Evolutionary conservation across 1,140 invertebrate species (phyloP).

Genomic region (Lamellibrachia luymesi): DNA sequence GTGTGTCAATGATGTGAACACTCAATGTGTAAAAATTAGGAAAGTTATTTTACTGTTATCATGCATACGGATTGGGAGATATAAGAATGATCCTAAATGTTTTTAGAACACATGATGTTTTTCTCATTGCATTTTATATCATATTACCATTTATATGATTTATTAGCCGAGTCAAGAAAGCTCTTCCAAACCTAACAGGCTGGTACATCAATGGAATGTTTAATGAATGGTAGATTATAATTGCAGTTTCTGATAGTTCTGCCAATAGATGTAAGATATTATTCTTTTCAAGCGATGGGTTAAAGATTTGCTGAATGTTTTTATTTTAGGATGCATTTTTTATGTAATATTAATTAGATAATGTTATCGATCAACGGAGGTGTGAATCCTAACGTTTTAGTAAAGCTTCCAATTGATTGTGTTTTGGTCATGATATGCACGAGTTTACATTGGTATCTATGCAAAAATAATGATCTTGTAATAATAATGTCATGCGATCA

Average conservation of each 20-base stretch:
- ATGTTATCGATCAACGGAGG: neutral
- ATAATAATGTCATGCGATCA: neutral
- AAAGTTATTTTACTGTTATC: neutral
- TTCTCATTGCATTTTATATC: neutral
- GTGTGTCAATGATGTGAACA: neutral
- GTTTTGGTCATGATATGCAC: neutral
- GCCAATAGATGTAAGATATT: conserved; percentile 1
- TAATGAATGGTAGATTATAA: neutral
- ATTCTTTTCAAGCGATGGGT: neutral
- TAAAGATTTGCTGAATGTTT: neutral
- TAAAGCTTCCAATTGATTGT: neutral
- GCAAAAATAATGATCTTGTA: neutral
- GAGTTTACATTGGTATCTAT: neutral
- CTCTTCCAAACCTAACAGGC: neutral
- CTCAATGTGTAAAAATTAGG: neutral
- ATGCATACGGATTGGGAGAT: neutral
- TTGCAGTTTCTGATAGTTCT: neutral
- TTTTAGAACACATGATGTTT: neutral
- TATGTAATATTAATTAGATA: neutral
- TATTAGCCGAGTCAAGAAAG: neutral
- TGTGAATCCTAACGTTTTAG: neutral
- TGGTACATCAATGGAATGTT: neutral
- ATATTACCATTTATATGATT: neutral
- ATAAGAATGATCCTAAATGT: neutral
- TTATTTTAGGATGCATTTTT: neutral